phyloP scores from a whole-genome alignment of 2,113 vertebrate species.

The Trichomycterus rosablanca region DNA sequence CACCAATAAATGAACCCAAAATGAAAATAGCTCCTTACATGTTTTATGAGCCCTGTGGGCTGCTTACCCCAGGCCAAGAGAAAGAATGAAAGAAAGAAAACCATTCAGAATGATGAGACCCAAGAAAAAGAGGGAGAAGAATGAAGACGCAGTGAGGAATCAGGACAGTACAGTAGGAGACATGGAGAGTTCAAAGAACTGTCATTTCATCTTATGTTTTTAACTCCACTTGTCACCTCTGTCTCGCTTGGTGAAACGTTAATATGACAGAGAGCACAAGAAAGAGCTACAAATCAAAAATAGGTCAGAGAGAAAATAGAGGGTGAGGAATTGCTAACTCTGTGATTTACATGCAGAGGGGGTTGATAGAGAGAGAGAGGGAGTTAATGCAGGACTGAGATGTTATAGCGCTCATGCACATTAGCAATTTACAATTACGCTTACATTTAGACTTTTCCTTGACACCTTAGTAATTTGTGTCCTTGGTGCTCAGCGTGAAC shows the following conservation, averaged over 20 bases:
- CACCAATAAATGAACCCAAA: constrained; percentile 30
- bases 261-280: constrained; percentile 39
- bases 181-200: constrained; percentile 16
- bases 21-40: constrained; percentile 15
- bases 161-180: constrained; percentile 5
- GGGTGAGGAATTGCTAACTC: constrained; percentile 13
- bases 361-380: background rate
- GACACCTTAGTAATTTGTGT: too few relatives aligned
- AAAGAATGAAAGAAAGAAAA: background rate
- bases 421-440: background rate
- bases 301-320: constrained; percentile 43
- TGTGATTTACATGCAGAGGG: background rate
- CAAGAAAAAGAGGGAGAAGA: constrained; percentile 5
- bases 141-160: background rate
- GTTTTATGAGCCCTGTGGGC: constrained; percentile 18
- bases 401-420: background rate
- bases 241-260: constrained; percentile 42
- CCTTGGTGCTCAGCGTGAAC: too few relatives aligned
- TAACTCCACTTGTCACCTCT: constrained; percentile 16
- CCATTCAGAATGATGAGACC: constrained; percentile 5
- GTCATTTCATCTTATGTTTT: constrained; percentile 34
- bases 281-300: constrained; percentile 39
- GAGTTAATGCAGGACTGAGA: background rate
- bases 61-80: background rate
- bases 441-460: too few relatives aligned